Evolutionary conservation across 1,140 invertebrate genomes (phyloP).

Genomic region (Brachionus calyciflorus): DNA sequence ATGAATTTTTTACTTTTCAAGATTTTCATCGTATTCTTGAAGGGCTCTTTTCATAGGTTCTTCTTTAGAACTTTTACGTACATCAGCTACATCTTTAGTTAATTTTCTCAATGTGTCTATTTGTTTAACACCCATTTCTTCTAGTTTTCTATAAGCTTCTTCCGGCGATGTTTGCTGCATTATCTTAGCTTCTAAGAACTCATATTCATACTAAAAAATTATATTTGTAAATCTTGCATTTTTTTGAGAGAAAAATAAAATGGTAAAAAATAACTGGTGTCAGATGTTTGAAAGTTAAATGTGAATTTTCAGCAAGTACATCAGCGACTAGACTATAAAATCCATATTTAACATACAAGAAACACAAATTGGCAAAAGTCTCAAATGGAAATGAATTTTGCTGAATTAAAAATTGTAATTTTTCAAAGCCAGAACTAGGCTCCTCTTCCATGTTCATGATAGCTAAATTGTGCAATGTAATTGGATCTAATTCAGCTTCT

Average conservation of each 20-base stretch:
- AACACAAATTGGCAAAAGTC: constrained; percentile 90
- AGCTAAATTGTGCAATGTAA: constrained; percentile 95
- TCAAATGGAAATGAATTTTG: constrained; percentile 91
- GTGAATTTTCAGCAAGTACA: constrained; percentile 92
- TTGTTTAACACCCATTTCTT: constrained; percentile 85
- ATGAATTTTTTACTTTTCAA: constrained; percentile 73
- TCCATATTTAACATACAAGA: constrained; percentile 92
- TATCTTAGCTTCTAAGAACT: constrained; percentile 82
- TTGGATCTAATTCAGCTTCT: constrained; percentile 94
- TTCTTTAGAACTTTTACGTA: constrained; percentile 79
- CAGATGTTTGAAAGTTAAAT: constrained; percentile 92
- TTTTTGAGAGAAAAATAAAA: not conserved
- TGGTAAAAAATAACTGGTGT: constrained; percentile 69
- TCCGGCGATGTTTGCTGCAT: constrained; percentile 94
- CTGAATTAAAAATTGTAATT: constrained; percentile 90
- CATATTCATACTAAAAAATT: constrained; percentile 66
- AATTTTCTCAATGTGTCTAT: constrained; percentile 84
- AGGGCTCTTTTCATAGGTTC: constrained; percentile 82
- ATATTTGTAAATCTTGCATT: not conserved
- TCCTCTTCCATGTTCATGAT: constrained; percentile 86
- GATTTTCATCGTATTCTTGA: constrained; percentile 84
- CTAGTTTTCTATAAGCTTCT: constrained; percentile 93
- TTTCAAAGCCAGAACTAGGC: constrained; percentile 89
- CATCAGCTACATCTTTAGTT: constrained; percentile 82
- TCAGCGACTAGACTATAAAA: constrained; percentile 92